Evolutionary conservation across 2,113 vertebrate species (phyloP).

Genomic region (Heterocephalus glaber): DNA sequence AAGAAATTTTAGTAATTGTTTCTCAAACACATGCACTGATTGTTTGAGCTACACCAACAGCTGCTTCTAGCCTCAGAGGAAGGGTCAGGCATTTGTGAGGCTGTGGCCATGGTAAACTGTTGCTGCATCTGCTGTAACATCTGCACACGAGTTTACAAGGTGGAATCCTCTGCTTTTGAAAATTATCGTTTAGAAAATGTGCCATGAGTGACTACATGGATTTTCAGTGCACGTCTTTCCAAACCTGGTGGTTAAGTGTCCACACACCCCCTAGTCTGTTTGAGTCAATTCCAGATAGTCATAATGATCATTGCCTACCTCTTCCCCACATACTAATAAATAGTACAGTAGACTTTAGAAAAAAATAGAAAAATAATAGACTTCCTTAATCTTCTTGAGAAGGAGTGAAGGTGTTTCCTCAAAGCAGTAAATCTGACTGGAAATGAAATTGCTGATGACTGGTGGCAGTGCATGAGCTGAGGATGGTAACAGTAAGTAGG

Average conservation of each 20-base stretch:
- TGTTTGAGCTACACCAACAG: background rate
- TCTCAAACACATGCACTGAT: slow-evolving; percentile 34
- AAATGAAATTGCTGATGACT: background rate
- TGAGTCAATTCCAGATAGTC: background rate
- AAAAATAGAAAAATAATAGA: background rate
- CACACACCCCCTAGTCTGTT: background rate
- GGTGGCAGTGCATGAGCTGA: background rate
- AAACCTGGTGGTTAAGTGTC: background rate
- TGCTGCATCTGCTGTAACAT: background rate
- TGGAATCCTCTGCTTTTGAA: background rate
- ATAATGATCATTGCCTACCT: background rate
- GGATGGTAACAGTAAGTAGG: background rate
- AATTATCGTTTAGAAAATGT: background rate
- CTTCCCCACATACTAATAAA: background rate
- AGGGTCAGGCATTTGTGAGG: background rate
- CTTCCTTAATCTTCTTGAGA: background rate
- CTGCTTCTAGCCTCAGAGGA: background rate
- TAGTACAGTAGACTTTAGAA: background rate
- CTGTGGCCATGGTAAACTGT: background rate
- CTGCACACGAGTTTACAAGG: background rate
- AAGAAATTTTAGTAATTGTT: background rate
- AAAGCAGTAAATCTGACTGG: background rate
- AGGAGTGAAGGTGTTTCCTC: background rate
- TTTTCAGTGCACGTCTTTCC: background rate
- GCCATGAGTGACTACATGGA: background rate